Evolutionary conservation across 1,140 invertebrate genomes (phyloP).

Genomic region (Zaprionus nigranus): DNA sequence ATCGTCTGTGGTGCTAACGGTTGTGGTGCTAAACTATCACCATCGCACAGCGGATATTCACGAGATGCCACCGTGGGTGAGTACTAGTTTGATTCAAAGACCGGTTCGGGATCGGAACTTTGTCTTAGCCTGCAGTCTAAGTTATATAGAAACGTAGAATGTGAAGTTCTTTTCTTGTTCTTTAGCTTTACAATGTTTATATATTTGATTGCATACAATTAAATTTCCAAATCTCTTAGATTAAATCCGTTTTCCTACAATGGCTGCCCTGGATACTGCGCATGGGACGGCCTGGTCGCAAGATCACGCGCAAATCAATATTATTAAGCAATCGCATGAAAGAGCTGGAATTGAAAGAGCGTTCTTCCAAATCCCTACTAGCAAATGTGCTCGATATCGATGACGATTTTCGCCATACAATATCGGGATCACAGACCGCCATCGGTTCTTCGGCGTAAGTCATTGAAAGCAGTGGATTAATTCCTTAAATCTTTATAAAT

Average conservation of each 20-base stretch:
- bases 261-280: slow-evolving; percentile 98
- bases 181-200: neutral
- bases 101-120: neutral
- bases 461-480: neutral
- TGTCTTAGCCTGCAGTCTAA: neutral
- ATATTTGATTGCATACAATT: too few relatives aligned
- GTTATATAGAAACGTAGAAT: too few relatives aligned
- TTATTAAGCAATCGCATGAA: slow-evolving; percentile 94
- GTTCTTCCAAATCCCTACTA: slow-evolving; percentile 95
- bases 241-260: slow-evolving; percentile 96
- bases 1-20: slow-evolving; percentile 98
- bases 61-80: slow-evolving; percentile 98
- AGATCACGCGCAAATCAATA: slow-evolving; percentile 96
- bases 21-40: slow-evolving; percentile 99
- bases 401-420: slow-evolving; percentile 93
- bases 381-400: slow-evolving; percentile 98
- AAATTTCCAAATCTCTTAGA: slow-evolving; percentile 85
- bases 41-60: slow-evolving; percentile 98
- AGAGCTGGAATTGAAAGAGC: slow-evolving; percentile 95
- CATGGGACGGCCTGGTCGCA: slow-evolving; percentile 97
- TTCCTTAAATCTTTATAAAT: neutral
- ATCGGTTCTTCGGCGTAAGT: slow-evolving; percentile 84
- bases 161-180: neutral
- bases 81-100: slow-evolving; percentile 67
- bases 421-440: slow-evolving; percentile 85